These are phyloP conservation scores for Neodiprion lecontei DNA, from an alignment of 1,140 invertebrate genomes.

Conservation along the genomic window DNA sequence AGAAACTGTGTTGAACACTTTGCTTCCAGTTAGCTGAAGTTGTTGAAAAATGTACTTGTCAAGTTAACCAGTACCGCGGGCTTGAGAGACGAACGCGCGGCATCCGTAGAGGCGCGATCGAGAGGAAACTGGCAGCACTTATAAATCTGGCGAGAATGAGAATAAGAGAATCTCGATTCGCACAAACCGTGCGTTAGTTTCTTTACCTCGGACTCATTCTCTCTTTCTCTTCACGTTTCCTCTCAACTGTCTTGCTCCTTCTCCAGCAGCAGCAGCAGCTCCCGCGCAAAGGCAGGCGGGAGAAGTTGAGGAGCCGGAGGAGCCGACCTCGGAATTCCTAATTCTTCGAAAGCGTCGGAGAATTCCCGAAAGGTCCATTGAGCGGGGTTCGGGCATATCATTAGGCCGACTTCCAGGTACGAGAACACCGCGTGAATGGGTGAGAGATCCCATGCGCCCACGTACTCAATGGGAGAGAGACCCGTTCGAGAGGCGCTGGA, in stretches of 20 bases:
- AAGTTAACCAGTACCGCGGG: too few relatives aligned
- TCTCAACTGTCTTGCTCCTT: background rate
- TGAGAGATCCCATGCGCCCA: background rate
- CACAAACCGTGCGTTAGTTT: background rate
- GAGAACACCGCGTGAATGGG: conserved; percentile 49
- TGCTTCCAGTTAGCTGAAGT: too few relatives aligned
- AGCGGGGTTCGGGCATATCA: conserved; percentile 56
- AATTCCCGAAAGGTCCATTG: conserved; percentile 63
- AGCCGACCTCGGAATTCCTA: conserved; percentile 58
- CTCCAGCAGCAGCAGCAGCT: background rate
- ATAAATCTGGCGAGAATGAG: conserved; percentile 9
- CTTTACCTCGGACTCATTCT: background rate
- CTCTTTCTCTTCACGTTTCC: background rate
- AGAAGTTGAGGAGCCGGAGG: background rate
- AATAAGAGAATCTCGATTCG: conserved; percentile 15
- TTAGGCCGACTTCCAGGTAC: conserved; percentile 60
- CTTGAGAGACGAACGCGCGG: background rate
- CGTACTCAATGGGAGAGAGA: background rate
- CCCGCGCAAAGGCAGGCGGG: background rate
- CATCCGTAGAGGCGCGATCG: background rate
- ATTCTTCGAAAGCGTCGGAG: conserved; percentile 62
- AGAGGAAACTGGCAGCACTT: background rate
- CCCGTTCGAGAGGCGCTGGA: too few relatives aligned
- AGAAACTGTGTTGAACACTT: too few relatives aligned
- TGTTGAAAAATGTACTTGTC: too few relatives aligned